Conservation (phyloP, 1,140 invertebrate genomes). For the Micrasema minimum region DNA sequence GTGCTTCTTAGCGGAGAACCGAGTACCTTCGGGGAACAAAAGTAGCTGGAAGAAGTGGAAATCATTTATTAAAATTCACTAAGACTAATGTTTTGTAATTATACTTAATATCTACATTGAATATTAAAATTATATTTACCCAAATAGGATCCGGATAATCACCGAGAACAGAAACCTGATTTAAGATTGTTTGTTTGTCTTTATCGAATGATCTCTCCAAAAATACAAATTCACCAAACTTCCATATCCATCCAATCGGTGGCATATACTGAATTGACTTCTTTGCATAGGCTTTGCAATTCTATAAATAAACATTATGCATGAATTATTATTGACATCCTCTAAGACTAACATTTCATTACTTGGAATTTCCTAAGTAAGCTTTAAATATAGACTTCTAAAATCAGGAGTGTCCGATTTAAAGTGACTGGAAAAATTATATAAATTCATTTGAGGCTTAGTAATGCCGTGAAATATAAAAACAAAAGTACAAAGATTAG, state of each 20-base stretch:
- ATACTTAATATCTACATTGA: too few species aligned
- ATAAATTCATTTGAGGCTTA: too few species aligned
- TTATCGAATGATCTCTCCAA: slow-evolving; percentile 91
- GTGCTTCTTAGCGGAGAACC: slow-evolving; percentile 90
- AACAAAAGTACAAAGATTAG: too few species aligned
- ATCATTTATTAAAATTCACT: too few species aligned
- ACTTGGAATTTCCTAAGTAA: too few species aligned
- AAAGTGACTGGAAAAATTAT: not conserved
- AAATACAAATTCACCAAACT: slow-evolving; percentile 93
- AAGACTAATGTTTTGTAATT: too few species aligned
- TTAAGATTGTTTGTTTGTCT: slow-evolving; percentile 84
- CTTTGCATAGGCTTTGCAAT: slow-evolving; percentile 95
- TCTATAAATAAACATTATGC: slow-evolving; percentile 73
- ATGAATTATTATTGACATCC: too few species aligned
- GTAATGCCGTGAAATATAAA: too few species aligned
- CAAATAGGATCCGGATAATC: slow-evolving; percentile 91
- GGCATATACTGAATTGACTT: slow-evolving; percentile 91
- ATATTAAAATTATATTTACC: slow-evolving; percentile 75
- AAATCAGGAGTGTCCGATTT: not conserved
- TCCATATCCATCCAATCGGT: slow-evolving; percentile 95
- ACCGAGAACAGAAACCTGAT: slow-evolving; percentile 82
- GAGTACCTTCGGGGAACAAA: slow-evolving; percentile 94
- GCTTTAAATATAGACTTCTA: not conserved
- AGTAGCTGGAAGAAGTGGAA: slow-evolving; percentile 73
- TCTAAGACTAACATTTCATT: too few species aligned